These are phyloP conservation scores for Potorous gilbertii DNA, from an alignment of 2,797 vertebrate genomes.

Conservation along the genomic window DNA sequence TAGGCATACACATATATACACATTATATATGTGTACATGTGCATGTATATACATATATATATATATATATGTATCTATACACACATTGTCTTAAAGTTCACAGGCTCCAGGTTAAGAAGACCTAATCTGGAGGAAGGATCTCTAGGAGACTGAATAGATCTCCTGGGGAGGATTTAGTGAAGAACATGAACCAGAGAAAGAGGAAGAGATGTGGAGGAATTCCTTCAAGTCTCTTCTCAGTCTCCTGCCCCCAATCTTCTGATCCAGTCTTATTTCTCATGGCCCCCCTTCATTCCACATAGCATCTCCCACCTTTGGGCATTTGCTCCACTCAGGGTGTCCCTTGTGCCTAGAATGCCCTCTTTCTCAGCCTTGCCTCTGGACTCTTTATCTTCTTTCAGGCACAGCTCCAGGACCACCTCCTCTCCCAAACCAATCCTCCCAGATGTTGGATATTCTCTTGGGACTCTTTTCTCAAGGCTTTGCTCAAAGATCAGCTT, in stretches of 20 bases:
- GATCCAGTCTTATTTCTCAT: background rate
- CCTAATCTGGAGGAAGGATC: background rate
- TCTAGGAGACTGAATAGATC: background rate
- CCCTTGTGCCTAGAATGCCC: background rate
- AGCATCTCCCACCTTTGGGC: background rate
- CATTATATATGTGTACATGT: no score
- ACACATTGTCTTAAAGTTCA: background rate
- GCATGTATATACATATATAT: no score
- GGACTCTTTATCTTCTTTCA: background rate
- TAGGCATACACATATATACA: no score
- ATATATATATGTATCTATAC: no score
- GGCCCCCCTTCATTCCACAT: background rate
- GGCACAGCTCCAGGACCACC: background rate
- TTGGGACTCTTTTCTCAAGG: background rate
- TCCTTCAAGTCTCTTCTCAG: no score
- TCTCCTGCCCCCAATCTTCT: background rate
- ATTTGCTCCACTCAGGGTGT: background rate
- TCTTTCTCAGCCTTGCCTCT: background rate
- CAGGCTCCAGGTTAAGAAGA: background rate
- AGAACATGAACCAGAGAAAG: background rate
- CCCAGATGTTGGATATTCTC: background rate
- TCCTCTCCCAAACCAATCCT: background rate
- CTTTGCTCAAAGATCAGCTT: background rate
- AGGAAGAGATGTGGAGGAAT: background rate
- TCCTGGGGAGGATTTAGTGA: background rate